Base-by-base conservation (phyloP, 2,888 invertebrate species). In the Sthenelais limicola region DNA sequence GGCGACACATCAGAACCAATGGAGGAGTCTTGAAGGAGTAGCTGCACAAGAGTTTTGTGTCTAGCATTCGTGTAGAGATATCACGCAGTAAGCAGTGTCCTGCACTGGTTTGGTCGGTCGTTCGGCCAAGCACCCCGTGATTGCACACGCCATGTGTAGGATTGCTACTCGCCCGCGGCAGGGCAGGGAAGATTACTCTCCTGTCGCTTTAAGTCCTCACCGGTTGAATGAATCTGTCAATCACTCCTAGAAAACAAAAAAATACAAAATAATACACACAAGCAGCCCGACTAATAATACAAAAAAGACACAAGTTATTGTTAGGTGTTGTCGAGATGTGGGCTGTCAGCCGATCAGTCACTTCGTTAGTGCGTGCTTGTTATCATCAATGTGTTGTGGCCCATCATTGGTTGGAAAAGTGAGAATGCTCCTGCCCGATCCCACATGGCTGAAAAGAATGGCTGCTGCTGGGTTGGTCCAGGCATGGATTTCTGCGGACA, bases 21-120 rank as follows among this genome's bases (percentile, higher is more conserved):
- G 69, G 69, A 69, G 54, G 69, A 69, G 69, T 69, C 69, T 33
- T 69, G 69, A 69, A 38, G 52, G 28, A 35, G n/a, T 21, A n/a
- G 51, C 52, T 26, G 35, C 52, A 30, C 28, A 33, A 69, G 26
- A 33, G 52, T 51, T 51, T 69, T 48, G 52, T 38, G 51, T 33
- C 52, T 52, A 52, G 52, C 52, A 52, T 52, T 30, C 69, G 38
- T 49, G 52, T 69, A 35, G 52, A 69, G 24, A 35, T 38, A 69
- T 49, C 33, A 62, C 62, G 67, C 67, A 28, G 67, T 47, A 43
- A 28, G 26, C 48, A 51, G 54, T 69, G 69, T 69, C 26, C 38
- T 62, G 62, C 62, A 62, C 62, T 38, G 62, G 62, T 38, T 62
- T 15, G 43, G 56, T 35, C 56, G 56, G 24, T 32, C 35, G 56